Evolutionary conservation across 2,888 invertebrate species (phyloP), one percentile per base, ranked within the genome.

Genomic region (Drosophila quinaria): DNA sequence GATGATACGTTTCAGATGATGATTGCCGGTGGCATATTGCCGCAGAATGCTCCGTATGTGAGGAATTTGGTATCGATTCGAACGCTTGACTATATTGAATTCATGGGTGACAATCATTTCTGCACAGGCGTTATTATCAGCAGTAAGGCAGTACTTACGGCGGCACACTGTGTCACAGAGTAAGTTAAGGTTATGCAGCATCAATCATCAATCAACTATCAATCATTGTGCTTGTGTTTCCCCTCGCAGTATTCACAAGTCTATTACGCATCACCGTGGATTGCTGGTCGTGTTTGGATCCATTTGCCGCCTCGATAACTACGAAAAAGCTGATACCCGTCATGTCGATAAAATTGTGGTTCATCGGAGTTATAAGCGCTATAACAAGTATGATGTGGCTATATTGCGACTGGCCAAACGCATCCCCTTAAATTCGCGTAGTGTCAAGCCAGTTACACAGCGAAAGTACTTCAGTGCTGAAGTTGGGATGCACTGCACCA

Each of bases 101-200:
- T n/a, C 6, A 42, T 10, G 0, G 84, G 84, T 0, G 84, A 84
- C 29, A 84, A 84, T 49, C 84, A 84, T 37, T 84, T 85, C 5
- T 84, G 84, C 49, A 74, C 80, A 2, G 84, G 84, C 3, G 17
- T 85, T 9, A 64, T 84, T 4, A 33, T 85, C 2, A 85, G 70
- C 62, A 80, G 85, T 41, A 66, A 47, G 5, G 60, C 63, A 1
- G 49, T 84, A 2, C 13, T 87, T 6, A 87, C 84, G 1, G 87
- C 84, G 1, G 84, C 84, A 0, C 84, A 84, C 49, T 84, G 84
- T 51, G 58, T 84, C 0, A 78, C 84, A 17, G 84, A 84, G 84
- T 84, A 65, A 72, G 87, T 22, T 13, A 0, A 3, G 17, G 31
- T 3, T 19, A 4, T 8, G 29, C 8, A 25, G 25, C 5, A 5